Percentiles rank a stretch among this genome's conserved stretches.
These are phyloP conservation scores for Lordiphosa mommai DNA, from an alignment of 1,140 invertebrate genomes.

Conservation along the genomic window DNA sequence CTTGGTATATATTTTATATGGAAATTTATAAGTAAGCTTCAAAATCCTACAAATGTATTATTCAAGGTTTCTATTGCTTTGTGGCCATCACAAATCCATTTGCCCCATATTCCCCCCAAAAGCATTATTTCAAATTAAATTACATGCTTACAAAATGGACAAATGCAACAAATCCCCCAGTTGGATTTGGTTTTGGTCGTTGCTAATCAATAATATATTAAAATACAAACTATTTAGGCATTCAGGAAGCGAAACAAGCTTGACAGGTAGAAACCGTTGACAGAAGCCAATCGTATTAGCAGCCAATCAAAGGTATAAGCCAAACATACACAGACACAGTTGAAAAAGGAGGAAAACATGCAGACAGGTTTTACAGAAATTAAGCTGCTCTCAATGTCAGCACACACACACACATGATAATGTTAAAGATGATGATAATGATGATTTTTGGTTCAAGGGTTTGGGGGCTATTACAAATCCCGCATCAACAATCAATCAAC, in stretches of 20 bases:
- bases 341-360: conserved; percentile 5
- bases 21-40: too few relatives aligned
- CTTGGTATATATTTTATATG: too few relatives aligned
- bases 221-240: conserved; percentile 21
- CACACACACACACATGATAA: neutral
- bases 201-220: conserved; percentile 35
- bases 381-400: conserved; percentile 33
- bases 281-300: conserved; percentile 43
- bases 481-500: conserved; percentile 23
- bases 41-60: too few relatives aligned
- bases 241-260: conserved; percentile 1
- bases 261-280: conserved; percentile 10
- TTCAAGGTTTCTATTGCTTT: too few relatives aligned
- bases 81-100: too few relatives aligned
- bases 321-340: conserved; percentile 3
- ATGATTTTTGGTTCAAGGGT: conserved; percentile 4
- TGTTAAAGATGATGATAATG: neutral
- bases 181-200: too few relatives aligned
- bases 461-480: conserved; percentile 2
- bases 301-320: conserved; percentile 38
- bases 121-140: too few relatives aligned
- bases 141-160: too few relatives aligned
- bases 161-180: too few relatives aligned
- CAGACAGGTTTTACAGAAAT: conserved; percentile 34
- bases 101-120: too few relatives aligned